phyloP scores from a whole-genome alignment of 2,888 invertebrate genomes.

The Protula sp. region DNA sequence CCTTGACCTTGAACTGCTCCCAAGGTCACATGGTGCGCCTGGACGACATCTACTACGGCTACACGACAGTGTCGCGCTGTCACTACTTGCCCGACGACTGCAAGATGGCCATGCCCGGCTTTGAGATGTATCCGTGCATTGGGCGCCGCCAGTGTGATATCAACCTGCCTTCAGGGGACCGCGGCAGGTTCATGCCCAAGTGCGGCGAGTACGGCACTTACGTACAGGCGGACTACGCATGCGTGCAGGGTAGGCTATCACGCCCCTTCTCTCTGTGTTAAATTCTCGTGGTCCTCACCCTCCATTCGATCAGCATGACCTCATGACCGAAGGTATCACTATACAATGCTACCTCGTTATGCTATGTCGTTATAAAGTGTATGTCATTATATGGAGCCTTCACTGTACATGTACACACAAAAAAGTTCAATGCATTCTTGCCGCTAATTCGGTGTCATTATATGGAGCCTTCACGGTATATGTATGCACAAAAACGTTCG shows the following conservation, averaged over 20 bases:
- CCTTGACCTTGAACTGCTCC: conserved; percentile 32
- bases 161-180: conserved; percentile 33
- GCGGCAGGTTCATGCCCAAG: conserved; percentile 29
- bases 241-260: conserved; percentile 36
- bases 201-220: conserved; percentile 38
- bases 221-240: conserved; percentile 42
- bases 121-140: conserved; percentile 34
- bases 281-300: no score
- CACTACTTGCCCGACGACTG: conserved; percentile 32
- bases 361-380: no score
- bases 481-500: no score
- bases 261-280: no score
- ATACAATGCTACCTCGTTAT: no score
- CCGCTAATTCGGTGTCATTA: no score
- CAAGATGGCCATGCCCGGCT: conserved; percentile 30
- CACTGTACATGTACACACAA: no score
- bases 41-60: conserved; percentile 37
- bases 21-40: conserved; percentile 37
- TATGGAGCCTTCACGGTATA: no score
- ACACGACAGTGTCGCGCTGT: conserved; percentile 29
- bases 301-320: no score
- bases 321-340: no score
- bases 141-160: conserved; percentile 34
- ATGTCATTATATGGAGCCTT: no score
- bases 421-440: no score